phyloP scores from a whole-genome alignment of 1,140 invertebrate genomes.

The Neodiprion fabricii region DNA sequence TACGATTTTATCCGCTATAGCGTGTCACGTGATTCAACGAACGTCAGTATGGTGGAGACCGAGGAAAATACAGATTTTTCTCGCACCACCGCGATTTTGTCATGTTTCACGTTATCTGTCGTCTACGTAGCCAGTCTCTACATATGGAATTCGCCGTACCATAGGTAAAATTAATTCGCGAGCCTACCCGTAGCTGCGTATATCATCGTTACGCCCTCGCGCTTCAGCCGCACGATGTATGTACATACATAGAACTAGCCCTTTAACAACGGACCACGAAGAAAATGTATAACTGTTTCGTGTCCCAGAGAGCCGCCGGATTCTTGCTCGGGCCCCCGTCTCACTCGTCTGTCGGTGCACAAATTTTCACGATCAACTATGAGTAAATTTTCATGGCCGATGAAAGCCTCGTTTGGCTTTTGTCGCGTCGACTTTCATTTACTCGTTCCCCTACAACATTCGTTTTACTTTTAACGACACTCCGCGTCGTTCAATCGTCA shows the following conservation, averaged over 20 bases:
- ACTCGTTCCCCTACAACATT: too few relatives aligned
- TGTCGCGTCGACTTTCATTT: not conserved
- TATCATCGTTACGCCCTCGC: too few relatives aligned
- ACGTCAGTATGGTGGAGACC: constrained; percentile 55
- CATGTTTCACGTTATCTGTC: constrained; percentile 75
- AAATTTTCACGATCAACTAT: too few relatives aligned
- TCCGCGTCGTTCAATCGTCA: too few relatives aligned
- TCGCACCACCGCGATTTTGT: constrained; percentile 57
- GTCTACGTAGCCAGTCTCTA: constrained; percentile 85
- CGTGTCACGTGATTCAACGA: constrained; percentile 2
- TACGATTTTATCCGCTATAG: not conserved
- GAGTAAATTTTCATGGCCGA: too few relatives aligned
- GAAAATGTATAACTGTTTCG: not conserved
- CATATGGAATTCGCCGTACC: constrained; percentile 77
- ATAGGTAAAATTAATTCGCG: constrained; percentile 65
- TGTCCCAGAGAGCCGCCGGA: not conserved
- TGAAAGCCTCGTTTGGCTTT: too few relatives aligned
- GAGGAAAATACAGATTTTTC: constrained; percentile 41
- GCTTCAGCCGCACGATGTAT: too few relatives aligned
- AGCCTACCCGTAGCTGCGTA: not conserved
- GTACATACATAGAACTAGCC: not conserved
- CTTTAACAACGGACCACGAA: constrained; percentile 16
- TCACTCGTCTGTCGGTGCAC: not conserved
- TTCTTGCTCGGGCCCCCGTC: not conserved
- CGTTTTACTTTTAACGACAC: too few relatives aligned